A percentile compares a stretch with the other conserved stretches of the same genome.
These are phyloP conservation scores for Epirrhoe tristata DNA, from an alignment of 2,888 invertebrate species.

Conservation along the genomic window DNA sequence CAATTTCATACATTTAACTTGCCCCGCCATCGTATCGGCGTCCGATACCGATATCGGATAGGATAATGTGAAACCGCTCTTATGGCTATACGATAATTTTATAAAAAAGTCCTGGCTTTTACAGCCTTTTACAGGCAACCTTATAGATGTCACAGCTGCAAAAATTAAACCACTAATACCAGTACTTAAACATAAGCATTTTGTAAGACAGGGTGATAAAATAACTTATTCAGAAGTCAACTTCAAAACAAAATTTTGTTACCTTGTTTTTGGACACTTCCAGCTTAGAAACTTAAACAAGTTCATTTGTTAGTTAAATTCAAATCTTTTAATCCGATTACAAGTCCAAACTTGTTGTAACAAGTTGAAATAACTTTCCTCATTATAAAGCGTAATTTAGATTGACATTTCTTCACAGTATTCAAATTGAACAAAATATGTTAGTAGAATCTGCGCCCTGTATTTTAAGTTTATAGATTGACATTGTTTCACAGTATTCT, in stretches of 20 bases:
- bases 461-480: no score
- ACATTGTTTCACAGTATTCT: slow-evolving; percentile 35
- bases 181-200: slow-evolving; percentile 3
- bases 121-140: no score
- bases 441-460: background rate
- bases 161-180: background rate
- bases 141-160: no score
- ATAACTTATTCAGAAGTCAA: slow-evolving; percentile 23
- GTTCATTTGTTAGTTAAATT: slow-evolving; percentile 42
- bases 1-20: no score
- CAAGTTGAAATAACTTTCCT: slow-evolving; percentile 43
- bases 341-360: slow-evolving; percentile 29
- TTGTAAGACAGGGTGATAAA: slow-evolving; percentile 18
- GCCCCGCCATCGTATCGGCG: no score
- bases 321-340: slow-evolving; percentile 43
- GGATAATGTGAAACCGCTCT: no score
- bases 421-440: slow-evolving; percentile 18
- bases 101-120: no score
- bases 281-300: slow-evolving; percentile 36
- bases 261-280: slow-evolving; percentile 31
- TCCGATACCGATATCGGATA: no score
- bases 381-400: slow-evolving; percentile 40
- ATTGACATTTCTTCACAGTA: slow-evolving; percentile 37
- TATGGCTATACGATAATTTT: no score
- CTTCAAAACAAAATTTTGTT: slow-evolving; percentile 18